Evolutionary conservation across 1,140 invertebrate genomes (phyloP).

Genomic region (Arion vulgaris): DNA sequence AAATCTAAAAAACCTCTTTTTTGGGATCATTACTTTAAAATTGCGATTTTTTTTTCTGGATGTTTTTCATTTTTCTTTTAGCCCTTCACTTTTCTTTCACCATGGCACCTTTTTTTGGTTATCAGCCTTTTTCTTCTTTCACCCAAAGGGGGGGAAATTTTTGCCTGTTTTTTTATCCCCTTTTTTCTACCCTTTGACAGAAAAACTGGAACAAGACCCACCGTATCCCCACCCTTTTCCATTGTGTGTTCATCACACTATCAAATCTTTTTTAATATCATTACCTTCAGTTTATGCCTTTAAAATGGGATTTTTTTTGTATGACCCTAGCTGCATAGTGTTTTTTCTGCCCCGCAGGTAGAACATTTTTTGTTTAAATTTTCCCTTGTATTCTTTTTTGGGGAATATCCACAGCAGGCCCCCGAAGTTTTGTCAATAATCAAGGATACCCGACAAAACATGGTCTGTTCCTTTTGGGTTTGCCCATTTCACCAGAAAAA

Average conservation of each 20-base stretch:
- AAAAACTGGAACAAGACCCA: neutral
- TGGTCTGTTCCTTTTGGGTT: constrained; percentile 97
- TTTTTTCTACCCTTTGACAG: neutral
- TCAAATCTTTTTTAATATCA: neutral
- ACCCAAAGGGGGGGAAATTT: too few species aligned
- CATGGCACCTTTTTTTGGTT: neutral
- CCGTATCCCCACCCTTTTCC: too few species aligned
- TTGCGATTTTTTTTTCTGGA: neutral
- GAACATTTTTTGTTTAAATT: constrained; percentile 92
- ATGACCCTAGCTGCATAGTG: constrained; percentile 96
- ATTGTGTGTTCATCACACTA: neutral
- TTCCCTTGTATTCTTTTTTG: constrained; percentile 82
- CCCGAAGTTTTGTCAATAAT: constrained; percentile 94
- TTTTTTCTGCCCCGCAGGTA: constrained; percentile 93
- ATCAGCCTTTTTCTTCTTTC: neutral
- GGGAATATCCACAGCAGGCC: constrained; percentile 78
- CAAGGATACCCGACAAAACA: constrained; percentile 97
- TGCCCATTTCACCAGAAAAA: constrained; percentile 98
- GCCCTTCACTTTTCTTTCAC: neutral
- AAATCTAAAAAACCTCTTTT: neutral
- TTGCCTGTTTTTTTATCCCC: too few species aligned
- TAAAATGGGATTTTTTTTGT: constrained; percentile 87
- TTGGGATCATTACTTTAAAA: neutral
- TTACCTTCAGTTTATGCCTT: constrained; percentile 4
- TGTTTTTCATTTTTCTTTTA: neutral